Evolutionary conservation across 2,113 vertebrate genomes (phyloP).

Genomic region (Lycocorax pyrrhopterus): DNA sequence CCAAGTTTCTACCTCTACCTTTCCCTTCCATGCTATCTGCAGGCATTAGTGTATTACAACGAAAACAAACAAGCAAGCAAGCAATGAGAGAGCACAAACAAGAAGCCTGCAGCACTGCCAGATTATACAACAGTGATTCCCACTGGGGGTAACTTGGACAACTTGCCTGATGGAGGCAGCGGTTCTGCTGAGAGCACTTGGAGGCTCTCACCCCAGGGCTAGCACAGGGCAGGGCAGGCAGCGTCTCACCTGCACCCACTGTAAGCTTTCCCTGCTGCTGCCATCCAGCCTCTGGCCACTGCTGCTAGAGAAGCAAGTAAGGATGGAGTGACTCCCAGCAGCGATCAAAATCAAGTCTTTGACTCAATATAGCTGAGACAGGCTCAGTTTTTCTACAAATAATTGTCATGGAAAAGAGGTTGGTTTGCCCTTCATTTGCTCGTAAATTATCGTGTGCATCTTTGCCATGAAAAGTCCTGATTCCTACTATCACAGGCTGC

Average conservation of each 20-base stretch:
- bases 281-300: neutral
- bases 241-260: fast-evolving
- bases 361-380: neutral
- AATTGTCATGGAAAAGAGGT: neutral
- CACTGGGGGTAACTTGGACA: neutral
- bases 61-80: neutral
- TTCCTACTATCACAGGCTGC: neutral
- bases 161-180: neutral
- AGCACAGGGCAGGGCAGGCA: neutral
- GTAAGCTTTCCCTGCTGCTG: fast-evolving
- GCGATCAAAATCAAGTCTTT: neutral
- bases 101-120: neutral
- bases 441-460: neutral
- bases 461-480: neutral
- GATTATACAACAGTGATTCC: neutral
- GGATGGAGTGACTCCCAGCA: neutral
- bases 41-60: neutral
- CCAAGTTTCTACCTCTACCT: neutral
- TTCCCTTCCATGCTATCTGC: neutral
- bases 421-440: neutral
- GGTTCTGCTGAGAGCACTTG: neutral
- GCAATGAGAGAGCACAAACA: neutral
- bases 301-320: neutral
- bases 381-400: neutral
- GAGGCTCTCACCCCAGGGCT: neutral